These are phyloP conservation scores for Ecdyonurus torrentis DNA, from an alignment of 2,888 invertebrate species.

Conservation along the genomic window DNA sequence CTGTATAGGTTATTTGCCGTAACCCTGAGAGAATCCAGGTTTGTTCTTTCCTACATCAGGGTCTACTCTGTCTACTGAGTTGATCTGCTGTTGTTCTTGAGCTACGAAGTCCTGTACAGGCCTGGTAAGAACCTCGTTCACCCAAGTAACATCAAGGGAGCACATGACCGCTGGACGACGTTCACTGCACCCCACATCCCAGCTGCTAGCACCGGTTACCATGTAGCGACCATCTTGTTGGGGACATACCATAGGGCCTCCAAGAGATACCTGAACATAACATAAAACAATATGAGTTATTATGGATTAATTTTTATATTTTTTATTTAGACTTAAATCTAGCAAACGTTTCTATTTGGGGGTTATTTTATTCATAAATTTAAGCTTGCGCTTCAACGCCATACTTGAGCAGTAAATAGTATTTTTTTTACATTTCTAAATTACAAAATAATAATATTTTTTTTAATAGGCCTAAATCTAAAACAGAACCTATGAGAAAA, in stretches of 20 bases:
- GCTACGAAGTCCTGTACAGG: conserved; percentile 21
- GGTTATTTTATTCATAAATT: no score
- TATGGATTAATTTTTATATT: neutral
- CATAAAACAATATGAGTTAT: neutral
- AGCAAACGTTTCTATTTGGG: neutral
- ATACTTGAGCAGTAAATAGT: no score
- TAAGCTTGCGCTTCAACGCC: no score
- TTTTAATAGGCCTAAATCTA: no score
- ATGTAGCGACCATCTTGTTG: conserved; percentile 48
- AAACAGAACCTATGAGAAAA: no score
- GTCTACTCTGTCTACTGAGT: conserved; percentile 29
- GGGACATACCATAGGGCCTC: conserved; percentile 66
- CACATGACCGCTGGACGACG: conserved; percentile 25
- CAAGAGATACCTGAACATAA: conserved; percentile 37
- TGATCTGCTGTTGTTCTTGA: conserved; percentile 16
- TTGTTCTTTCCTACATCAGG: conserved; percentile 16
- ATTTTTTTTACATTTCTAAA: no score
- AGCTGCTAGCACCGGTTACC: conserved; percentile 56
- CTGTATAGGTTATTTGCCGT: conserved; percentile 5
- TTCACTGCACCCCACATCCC: conserved; percentile 48
- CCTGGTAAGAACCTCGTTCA: conserved; percentile 23
- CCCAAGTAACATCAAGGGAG: conserved; percentile 30
- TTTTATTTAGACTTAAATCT: neutral
- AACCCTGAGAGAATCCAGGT: conserved; percentile 10
- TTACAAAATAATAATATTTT: no score